These are phyloP conservation scores for Brachirus orientalis DNA, from an alignment of 2,113 vertebrate species.

Conservation along the genomic window DNA sequence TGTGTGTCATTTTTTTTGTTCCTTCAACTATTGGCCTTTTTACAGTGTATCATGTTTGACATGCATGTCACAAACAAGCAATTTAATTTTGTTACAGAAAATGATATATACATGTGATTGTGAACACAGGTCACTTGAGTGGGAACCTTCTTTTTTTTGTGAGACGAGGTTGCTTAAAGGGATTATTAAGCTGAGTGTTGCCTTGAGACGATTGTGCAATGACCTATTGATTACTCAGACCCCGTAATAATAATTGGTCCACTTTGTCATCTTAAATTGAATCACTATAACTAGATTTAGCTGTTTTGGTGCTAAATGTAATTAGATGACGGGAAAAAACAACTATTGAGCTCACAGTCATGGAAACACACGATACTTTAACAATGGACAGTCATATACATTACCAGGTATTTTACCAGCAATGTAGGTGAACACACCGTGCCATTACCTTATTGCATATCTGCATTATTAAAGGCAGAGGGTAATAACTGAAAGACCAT, in stretches of 20 bases:
- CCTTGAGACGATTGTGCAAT: background rate
- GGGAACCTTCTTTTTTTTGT: background rate
- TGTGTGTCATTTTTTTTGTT: too few relatives aligned
- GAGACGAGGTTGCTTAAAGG: too few relatives aligned
- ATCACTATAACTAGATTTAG: slow-evolving; percentile 2
- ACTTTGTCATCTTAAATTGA: background rate
- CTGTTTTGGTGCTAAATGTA: slow-evolving; percentile 5
- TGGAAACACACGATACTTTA: background rate
- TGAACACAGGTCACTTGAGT: too few relatives aligned
- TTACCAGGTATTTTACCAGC: background rate
- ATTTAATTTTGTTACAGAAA: too few relatives aligned
- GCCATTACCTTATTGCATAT: background rate
- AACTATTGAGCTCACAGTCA: background rate
- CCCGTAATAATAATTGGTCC: background rate
- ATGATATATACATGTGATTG: too few relatives aligned
- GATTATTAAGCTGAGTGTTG: too few relatives aligned
- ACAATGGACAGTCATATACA: background rate
- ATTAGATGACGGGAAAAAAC: background rate
- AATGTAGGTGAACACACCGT: too few relatives aligned
- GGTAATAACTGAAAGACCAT: too few relatives aligned
- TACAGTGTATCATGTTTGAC: too few relatives aligned
- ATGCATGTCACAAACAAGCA: too few relatives aligned
- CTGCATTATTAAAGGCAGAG: too few relatives aligned
- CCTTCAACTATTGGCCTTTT: too few relatives aligned
- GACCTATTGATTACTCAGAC: background rate